A percentile compares a stretch with the other conserved stretches of the same genome.
Conservation (phyloP, 2,797 vertebrate species). For the Gambusia yucatana region DNA sequence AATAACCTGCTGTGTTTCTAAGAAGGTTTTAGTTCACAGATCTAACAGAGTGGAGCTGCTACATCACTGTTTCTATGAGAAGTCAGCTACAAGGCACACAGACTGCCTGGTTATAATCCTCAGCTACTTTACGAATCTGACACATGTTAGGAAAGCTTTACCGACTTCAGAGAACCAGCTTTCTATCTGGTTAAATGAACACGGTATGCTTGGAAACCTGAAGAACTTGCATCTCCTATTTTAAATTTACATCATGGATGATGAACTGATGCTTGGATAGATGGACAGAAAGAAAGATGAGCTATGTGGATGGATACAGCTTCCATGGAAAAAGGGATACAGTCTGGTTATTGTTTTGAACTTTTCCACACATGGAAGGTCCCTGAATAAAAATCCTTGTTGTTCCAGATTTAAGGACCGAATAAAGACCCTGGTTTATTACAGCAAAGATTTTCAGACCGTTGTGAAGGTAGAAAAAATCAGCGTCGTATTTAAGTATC, state of each 20-base stretch:
- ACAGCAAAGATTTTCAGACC: no score
- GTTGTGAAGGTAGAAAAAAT: no score
- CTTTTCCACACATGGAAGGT: not conserved
- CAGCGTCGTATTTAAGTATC: no score
- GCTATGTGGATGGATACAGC: not conserved
- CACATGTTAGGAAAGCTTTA: not conserved
- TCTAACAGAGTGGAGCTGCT: not conserved
- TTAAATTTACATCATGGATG: not conserved
- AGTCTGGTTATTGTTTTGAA: not conserved
- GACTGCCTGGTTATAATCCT: not conserved
- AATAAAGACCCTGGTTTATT: no score
- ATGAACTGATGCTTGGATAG: not conserved
- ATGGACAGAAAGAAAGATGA: not conserved
- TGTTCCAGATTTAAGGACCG: no score
- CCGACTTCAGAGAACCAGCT: not conserved
- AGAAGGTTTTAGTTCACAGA: not conserved
- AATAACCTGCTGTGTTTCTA: slow-evolving; percentile 27
- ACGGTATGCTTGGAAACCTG: not conserved
- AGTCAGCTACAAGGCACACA: not conserved
- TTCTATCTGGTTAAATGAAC: not conserved
- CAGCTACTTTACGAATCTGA: not conserved
- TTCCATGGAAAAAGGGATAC: not conserved
- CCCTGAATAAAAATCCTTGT: no score
- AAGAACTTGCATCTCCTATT: not conserved
- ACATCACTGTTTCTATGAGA: not conserved